Conservation (phyloP, 2,797 vertebrate genomes). For the Tympanoctomys barrerae region DNA sequence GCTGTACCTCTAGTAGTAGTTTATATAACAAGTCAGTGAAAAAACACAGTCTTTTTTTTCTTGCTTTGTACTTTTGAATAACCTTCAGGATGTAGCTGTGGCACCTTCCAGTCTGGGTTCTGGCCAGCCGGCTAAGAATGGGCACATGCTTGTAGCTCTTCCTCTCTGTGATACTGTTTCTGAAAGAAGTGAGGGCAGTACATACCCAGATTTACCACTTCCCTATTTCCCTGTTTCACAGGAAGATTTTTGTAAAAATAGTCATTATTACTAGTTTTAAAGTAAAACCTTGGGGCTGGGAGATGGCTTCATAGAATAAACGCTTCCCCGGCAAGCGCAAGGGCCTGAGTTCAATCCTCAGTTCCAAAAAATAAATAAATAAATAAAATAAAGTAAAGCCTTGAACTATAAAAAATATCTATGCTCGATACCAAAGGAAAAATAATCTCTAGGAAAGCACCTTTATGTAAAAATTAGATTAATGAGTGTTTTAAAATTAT, state of each 20-base stretch:
- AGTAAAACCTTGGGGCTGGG: not conserved
- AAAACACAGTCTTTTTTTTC: not conserved
- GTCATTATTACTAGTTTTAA: constrained; percentile 31
- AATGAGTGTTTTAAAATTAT: not conserved
- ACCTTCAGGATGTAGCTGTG: not conserved
- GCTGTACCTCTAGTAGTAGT: not conserved
- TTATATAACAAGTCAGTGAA: not conserved
- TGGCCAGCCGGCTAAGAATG: too few species aligned
- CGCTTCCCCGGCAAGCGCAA: too few species aligned
- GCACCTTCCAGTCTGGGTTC: not conserved
- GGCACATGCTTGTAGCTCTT: not conserved
- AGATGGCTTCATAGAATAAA: too few species aligned
- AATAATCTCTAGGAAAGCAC: constrained; percentile 30
- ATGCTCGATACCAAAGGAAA: constrained; percentile 2
- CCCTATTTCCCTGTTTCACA: constrained; percentile 12
- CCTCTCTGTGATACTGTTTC: constrained; percentile 11
- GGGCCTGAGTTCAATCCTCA: too few species aligned
- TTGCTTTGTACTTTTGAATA: not conserved
- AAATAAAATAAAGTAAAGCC: not conserved
- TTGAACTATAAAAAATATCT: not conserved
- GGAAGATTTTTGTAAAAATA: not conserved
- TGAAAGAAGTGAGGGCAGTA: not conserved
- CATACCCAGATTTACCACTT: not conserved
- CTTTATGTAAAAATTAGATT: not conserved
- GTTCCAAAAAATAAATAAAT: too few species aligned